Base-by-base conservation (phyloP, 2,888 invertebrate species). In the Cheilosia scutellata region DNA sequence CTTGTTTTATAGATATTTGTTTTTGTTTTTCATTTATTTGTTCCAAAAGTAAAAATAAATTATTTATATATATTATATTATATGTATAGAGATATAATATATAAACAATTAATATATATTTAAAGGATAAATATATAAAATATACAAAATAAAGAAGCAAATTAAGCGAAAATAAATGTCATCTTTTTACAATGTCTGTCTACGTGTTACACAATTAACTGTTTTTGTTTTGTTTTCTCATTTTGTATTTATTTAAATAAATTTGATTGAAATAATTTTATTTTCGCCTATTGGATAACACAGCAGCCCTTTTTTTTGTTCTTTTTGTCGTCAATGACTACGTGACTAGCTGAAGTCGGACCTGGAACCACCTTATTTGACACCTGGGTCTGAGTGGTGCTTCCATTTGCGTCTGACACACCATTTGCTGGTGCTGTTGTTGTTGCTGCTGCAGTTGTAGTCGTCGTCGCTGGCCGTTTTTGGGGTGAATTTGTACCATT, bases 261-360 rank as follows among this genome's bases (percentile, higher is more conserved):
- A 78, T 74, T 53, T 55, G 44, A 70, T 80, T 86, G 62, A 79
- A 79, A 51, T 70, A 63, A 72, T 71, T 60, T 76, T 62, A 70
- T 71, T 77, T 58, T 70, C 84, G 88, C 90, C 91, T 97, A 97
- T 95, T 97, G 97, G 92, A 97, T 94, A 92, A 96, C 96, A 94
- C 98, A 98, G 94, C 98, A 98, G 93, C 97, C 96, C 95, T 97
- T 97, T 94, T 97, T 97, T 93, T 96, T 97, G 94, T 97, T 98
- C 95, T 98, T 98, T 94, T 98, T 97, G 92, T 98, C 92, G 76
- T 92, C 92, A 89, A 93, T 95, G 92, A 96, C 96, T 91, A 98
- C 97, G 93, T 96, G 97, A 93, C 98, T 98, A 88, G 97, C 96
- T 93, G 97, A 97, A 90, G 94, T 94, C 65, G 96, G 96, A 91